A percentile compares a stretch with the other conserved stretches of the same genome.
Conservation (phyloP, 2,888 invertebrate species). For the Melanostoma mellinum region DNA sequence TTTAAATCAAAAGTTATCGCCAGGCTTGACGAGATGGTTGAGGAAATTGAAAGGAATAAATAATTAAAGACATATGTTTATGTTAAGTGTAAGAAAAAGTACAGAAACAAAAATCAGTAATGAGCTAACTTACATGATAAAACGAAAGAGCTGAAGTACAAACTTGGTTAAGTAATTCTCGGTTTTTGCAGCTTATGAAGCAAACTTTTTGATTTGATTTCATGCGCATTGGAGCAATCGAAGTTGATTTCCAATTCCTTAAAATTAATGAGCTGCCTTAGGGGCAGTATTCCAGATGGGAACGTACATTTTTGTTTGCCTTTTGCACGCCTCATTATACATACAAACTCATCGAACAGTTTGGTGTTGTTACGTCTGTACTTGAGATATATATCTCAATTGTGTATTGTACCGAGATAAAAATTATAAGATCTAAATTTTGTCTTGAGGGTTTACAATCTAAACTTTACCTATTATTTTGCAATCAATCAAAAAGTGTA, state of each 20-base stretch:
- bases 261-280: conserved; percentile 19
- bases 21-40: conserved; percentile 8
- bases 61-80: conserved; percentile 1
- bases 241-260: conserved; percentile 8
- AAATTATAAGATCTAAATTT: not conserved
- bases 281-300: not conserved
- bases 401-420: not conserved
- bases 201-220: conserved; percentile 15
- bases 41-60: conserved; percentile 24
- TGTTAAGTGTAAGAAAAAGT: conserved; percentile 11
- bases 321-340: not conserved
- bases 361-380: conserved; percentile 18
- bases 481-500: too few species aligned
- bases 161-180: conserved; percentile 45
- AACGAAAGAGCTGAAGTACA: conserved; percentile 59
- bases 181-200: not conserved
- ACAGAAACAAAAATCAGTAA: conserved; percentile 11
- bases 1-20: not conserved
- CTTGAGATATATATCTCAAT: conserved; percentile 31
- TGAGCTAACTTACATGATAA: conserved; percentile 38
- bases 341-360: not conserved
- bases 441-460: not conserved
- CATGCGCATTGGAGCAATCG: conserved; percentile 28
- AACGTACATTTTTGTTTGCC: not conserved
- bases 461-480: too few species aligned